Percentiles rank a stretch among this genome's conserved stretches.
These are phyloP conservation scores for Caenorhabditis elegans DNA, from an alignment of 1,140 invertebrate genomes.

Conservation along the genomic window DNA sequence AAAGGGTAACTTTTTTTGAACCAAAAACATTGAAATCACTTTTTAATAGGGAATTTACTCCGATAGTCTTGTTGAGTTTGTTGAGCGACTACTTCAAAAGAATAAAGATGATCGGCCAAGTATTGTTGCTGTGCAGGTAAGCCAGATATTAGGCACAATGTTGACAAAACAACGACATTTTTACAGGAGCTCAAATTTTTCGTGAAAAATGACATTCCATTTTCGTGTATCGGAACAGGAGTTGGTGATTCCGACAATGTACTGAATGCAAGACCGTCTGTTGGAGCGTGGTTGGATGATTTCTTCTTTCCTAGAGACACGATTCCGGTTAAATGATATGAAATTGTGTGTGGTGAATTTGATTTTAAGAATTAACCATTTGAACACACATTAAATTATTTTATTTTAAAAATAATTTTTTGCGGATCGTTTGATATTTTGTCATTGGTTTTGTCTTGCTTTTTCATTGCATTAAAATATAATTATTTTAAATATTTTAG, in stretches of 20 bases:
- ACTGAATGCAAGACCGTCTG: background rate
- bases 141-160: background rate
- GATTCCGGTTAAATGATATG: background rate
- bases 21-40: no score
- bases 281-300: background rate
- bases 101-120: background rate
- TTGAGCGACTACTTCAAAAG: background rate
- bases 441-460: no score
- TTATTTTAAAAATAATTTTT: no score
- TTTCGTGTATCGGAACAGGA: slow-evolving; percentile 1
- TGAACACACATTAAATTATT: no score
- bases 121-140: background rate
- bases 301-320: background rate
- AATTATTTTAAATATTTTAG: no score
- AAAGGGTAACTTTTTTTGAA: no score
- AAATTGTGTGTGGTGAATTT: no score
- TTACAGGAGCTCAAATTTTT: background rate
- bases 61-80: background rate
- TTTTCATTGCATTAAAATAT: no score
- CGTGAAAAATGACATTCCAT: background rate
- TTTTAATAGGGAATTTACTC: background rate
- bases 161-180: background rate
- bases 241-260: background rate
- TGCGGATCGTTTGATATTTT: no score
- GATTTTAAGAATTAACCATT: no score